These are phyloP conservation scores for Sylvilagus bachmani DNA, from an alignment of 2,113 vertebrate species.

Conservation along the genomic window DNA sequence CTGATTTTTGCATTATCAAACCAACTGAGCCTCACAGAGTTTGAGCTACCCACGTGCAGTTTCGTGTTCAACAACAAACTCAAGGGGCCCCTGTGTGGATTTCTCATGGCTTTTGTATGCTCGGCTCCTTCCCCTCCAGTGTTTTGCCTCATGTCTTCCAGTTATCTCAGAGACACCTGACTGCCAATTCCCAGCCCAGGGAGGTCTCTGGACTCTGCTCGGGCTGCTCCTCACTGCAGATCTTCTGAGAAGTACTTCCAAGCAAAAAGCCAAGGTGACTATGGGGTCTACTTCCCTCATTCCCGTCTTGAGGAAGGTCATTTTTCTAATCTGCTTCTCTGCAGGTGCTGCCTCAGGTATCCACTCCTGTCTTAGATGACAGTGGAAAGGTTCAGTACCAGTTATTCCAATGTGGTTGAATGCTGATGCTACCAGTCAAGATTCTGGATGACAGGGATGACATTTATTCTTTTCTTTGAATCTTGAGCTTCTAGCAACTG, in stretches of 20 bases:
- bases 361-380: neutral
- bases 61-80: neutral
- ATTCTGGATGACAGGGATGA: neutral
- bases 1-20: neutral
- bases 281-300: neutral
- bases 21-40: neutral
- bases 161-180: neutral
- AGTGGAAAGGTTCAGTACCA: neutral
- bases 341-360: too few relatives aligned
- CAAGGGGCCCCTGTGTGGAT: neutral
- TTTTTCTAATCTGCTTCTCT: neutral
- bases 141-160: neutral
- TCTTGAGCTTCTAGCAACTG: neutral
- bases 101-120: neutral
- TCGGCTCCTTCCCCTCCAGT: neutral
- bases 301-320: neutral
- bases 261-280: neutral
- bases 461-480: neutral
- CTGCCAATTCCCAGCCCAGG: neutral
- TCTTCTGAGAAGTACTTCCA: constrained; percentile 7
- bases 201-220: neutral
- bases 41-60: too few relatives aligned
- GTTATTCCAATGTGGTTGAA: neutral
- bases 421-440: neutral
- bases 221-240: neutral